Conservation (phyloP, 2,888 invertebrate genomes). For the Empis stercorea region DNA sequence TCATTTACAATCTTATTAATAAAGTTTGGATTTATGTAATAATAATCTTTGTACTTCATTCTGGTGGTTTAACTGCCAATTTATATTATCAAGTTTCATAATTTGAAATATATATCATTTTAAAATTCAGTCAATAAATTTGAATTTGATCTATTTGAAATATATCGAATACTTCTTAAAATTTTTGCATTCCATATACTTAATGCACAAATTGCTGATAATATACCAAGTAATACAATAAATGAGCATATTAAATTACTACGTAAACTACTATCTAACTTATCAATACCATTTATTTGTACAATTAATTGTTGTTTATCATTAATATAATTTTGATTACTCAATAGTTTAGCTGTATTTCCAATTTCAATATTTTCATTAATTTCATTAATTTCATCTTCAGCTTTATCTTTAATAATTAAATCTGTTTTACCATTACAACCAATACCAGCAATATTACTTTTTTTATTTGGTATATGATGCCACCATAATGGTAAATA, state of each 20-base stretch:
- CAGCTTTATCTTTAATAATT: not conserved
- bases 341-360: not conserved
- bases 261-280: not conserved
- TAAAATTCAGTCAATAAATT: too few species aligned
- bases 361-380: not conserved
- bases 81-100: too few species aligned
- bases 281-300: not conserved
- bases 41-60: too few species aligned
- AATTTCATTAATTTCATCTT: not conserved
- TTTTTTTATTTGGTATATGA: not conserved
- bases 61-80: too few species aligned
- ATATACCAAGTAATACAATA: not conserved
- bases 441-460: not conserved
- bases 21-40: too few species aligned
- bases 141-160: too few species aligned
- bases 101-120: too few species aligned
- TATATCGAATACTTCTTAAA: not conserved
- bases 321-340: not conserved
- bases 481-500: conserved; percentile 1
- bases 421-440: not conserved
- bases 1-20: too few species aligned
- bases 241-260: not conserved
- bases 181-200: not conserved
- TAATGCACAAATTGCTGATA: not conserved
- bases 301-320: not conserved